A percentile compares a stretch with the other conserved stretches of the same genome.
These are phyloP conservation scores for Mechanitis mazaeus DNA, from an alignment of 2,888 invertebrate species.

Conservation along the genomic window DNA sequence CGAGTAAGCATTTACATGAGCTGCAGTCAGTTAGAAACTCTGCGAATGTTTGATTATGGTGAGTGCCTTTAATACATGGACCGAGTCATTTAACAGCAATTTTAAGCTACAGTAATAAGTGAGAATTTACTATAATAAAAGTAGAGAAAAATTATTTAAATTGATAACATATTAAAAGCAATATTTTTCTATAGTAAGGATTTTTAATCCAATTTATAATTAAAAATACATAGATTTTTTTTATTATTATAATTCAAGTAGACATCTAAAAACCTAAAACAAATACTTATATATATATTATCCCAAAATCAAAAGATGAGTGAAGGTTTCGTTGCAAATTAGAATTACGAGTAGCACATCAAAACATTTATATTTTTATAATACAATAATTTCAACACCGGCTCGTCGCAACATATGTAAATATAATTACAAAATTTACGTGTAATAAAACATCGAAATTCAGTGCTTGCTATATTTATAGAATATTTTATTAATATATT, in stretches of 20 bases:
- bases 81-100: too few species aligned
- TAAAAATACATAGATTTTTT: neutral
- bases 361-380: conserved; percentile 32
- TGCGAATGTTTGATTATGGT: too few species aligned
- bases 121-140: too few species aligned
- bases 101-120: too few species aligned
- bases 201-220: too few species aligned
- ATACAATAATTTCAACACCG: conserved; percentile 38
- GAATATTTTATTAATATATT: conserved; percentile 41
- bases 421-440: conserved; percentile 63
- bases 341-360: conserved; percentile 28
- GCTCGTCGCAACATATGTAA: conserved; percentile 56
- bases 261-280: neutral
- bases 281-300: neutral
- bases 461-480: conserved; percentile 68
- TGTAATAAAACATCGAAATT: conserved; percentile 72
- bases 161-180: too few species aligned
- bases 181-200: too few species aligned
- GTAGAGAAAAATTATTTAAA: too few species aligned
- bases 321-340: conserved; percentile 40
- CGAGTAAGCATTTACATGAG: too few species aligned
- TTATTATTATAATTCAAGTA: neutral
- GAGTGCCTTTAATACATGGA: too few species aligned
- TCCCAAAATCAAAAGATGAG: conserved; percentile 7
- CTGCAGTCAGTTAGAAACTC: too few species aligned